Base-by-base conservation (phyloP, 2,113 vertebrate genomes). In the Cebidichthys violaceus region DNA sequence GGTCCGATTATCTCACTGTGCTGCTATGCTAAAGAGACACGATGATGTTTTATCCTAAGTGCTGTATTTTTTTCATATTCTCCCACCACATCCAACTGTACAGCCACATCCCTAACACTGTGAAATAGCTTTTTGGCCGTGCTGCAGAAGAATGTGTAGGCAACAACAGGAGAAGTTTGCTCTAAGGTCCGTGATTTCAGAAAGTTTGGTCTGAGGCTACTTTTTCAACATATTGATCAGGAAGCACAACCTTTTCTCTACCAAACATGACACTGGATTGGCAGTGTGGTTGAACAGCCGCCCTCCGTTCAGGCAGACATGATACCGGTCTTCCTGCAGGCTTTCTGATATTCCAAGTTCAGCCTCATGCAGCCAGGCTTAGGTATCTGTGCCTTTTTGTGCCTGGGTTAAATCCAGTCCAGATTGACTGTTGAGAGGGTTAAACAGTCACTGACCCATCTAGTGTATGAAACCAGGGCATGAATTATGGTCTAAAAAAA, bases 381-480 rank as follows among this genome's bases (percentile, higher is more conserved):
- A 67, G 72, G 77, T 85, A 70, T 83, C 45, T 70, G 33, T 79
- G 69, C 47, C 17, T 81, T 55, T 55, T 33, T 81, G 59, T 61
- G 80, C n/a, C 52, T 74, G 75, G 68, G 85, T 88, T 86, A 77
- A 80, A 79, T 86, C 88, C 80, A 74, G 90, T 83, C 77, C 70
- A 88, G 64, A 50, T 57, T 31, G 64, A 37, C 72, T 81, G 69
- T 33, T 70, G 70, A 78, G 62, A 77, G 45, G 82, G 83, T 82
- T 78, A 78, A 81, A 77, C 70, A 79, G 52, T 74, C 74, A 75
- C 59, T 64, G 72, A 72, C 67, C 82, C 54, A 52, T 66, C 55
- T 75, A 65, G 68, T 78, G 70, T 85, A 71, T 73, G 61, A 82
- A 86, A 84, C 67, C 29, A 60, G 47, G 66, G 22, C 68, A 22